Base-by-base conservation (phyloP, 2,113 vertebrate genomes). In the Anolis sagrei region DNA sequence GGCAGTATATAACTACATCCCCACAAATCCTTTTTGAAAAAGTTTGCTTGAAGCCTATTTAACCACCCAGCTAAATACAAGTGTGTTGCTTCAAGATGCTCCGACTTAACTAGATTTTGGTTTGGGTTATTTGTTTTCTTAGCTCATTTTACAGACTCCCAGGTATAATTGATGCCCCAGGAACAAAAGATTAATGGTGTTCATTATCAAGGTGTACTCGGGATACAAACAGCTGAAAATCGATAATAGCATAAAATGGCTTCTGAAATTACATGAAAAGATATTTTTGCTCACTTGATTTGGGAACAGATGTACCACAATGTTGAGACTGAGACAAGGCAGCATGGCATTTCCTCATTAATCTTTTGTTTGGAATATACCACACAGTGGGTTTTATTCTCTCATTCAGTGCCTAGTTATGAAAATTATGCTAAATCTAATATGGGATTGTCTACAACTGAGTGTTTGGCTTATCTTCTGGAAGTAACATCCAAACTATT, bases 181-280 rank as follows among this genome's bases (percentile, higher is more conserved):
- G 93, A 86, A 74, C 73, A 89, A 93, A 93, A 92, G 90, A 91
- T 94, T 92, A 94, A 93, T 90, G 89, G 81, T 76, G 82, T 89
- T 58, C 18, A 44, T 73, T 90, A 88, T 89, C 82, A 85, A 87
- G 81, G 44, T 64, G 87, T 90, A 85, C 75, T 90, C 92, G 87
- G 87, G 76, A 87, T 91, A 89, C 92, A 94, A 93, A 93, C 13
- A 18, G 89, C 86, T 90, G 87, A 91, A 87, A 66, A 88, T 81
- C 87, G 76, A 85, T 89, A 92, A 92, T 91, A 91, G 86, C 91
- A 89, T 86, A 88, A 92, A 88, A 87, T 87, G 82, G 87, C 87
- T 93, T 89, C 79, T 82, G 92, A 74, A 93, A 94, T 94, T 92
- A 91, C 87, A 93, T 91, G 87, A 82, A 58, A 58, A 87, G 72